phyloP scores from a whole-genome alignment of 2,888 invertebrate genomes.

The Cataglyphis altisquamis region DNA sequence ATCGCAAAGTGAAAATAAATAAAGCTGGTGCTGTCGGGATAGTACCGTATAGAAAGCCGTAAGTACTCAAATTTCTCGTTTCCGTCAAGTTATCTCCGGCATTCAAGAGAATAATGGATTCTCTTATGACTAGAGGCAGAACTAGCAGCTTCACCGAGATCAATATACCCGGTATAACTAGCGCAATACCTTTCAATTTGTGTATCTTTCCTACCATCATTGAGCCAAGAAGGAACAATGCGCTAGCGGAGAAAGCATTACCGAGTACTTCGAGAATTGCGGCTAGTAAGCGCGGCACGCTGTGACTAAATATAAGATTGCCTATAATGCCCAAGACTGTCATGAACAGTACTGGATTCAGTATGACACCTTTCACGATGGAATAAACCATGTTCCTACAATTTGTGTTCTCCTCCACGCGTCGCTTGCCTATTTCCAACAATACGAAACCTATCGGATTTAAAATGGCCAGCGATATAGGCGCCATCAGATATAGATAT shows the following conservation, averaged over 20 bases:
- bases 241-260: conserved; percentile 96
- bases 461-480: conserved; percentile 96
- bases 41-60: conserved; percentile 98
- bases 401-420: conserved; percentile 76
- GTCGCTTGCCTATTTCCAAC: conserved; percentile 93
- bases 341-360: conserved; percentile 97
- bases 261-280: conserved; percentile 93
- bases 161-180: conserved; percentile 94
- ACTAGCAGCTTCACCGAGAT: conserved; percentile 96
- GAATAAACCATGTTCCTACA: conserved; percentile 78
- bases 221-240: conserved; percentile 95
- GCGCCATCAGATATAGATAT: conserved; percentile 97
- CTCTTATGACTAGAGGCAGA: conserved; percentile 94
- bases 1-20: conserved; percentile 96
- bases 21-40: conserved; percentile 98
- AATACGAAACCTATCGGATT: conserved; percentile 97
- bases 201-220: conserved; percentile 97
- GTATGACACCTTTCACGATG: conserved; percentile 90
- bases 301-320: conserved; percentile 92
- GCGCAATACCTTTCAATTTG: conserved; percentile 91
- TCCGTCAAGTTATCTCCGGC: conserved; percentile 91
- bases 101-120: conserved; percentile 92
- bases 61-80: conserved; percentile 94
- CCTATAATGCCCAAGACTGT: conserved; percentile 96
- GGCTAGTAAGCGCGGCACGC: conserved; percentile 91